phyloP scores from a whole-genome alignment of 1,140 invertebrate genomes.

The Copidosoma floridanum region DNA sequence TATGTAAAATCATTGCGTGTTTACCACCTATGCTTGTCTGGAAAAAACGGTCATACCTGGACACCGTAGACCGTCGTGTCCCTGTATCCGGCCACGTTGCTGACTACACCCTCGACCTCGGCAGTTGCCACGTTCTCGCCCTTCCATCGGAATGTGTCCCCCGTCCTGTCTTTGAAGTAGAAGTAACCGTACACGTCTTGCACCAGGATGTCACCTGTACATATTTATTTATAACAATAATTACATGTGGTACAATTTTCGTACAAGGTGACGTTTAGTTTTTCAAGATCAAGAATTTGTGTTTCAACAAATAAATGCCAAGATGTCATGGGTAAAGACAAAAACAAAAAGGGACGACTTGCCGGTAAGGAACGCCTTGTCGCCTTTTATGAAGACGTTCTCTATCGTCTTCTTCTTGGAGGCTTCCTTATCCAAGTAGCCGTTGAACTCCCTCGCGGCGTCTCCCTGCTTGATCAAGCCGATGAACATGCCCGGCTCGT shows the following conservation, averaged over 20 bases:
- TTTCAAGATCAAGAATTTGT: too few relatives aligned
- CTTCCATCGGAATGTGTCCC: conserved; percentile 72
- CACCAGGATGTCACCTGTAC: conserved; percentile 69
- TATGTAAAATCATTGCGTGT: too few relatives aligned
- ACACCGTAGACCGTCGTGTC: conserved; percentile 68
- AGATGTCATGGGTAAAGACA: neutral
- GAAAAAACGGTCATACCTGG: conserved; percentile 61
- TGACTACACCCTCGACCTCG: conserved; percentile 75
- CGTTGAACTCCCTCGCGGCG: conserved; percentile 57
- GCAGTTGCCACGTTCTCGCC: conserved; percentile 83
- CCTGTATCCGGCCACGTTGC: conserved; percentile 59
- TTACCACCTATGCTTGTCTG: too few relatives aligned
- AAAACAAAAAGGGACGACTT: conserved; percentile 19
- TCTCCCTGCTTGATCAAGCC: conserved; percentile 67
- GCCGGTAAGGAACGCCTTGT: conserved; percentile 71
- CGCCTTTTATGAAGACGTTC: conserved; percentile 71
- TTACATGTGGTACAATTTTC: too few relatives aligned
- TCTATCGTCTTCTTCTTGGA: conserved; percentile 70
- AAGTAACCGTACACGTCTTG: conserved; percentile 74
- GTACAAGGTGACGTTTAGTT: too few relatives aligned
- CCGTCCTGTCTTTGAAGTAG: conserved; percentile 73
- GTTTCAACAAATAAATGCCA: neutral
- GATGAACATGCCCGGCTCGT: conserved; percentile 76
- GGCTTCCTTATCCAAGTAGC: conserved; percentile 68
- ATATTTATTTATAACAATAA: too few relatives aligned